Evolutionary conservation across 2,797 vertebrate species (phyloP).

Genomic region (Characodon lateralis): DNA sequence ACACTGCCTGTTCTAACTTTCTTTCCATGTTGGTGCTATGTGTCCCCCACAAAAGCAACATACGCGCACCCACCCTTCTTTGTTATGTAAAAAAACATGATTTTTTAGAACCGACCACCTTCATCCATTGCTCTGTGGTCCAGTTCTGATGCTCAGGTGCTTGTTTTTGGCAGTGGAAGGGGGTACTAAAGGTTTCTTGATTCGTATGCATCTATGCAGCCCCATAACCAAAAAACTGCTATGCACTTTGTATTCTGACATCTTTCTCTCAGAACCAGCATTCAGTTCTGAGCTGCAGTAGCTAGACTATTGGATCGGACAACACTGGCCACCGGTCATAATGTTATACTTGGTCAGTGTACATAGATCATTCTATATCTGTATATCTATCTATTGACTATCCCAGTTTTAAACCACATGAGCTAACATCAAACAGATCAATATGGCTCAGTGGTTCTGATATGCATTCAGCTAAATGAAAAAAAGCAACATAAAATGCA

Average conservation of each 20-base stretch:
- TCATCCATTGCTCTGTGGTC: neutral
- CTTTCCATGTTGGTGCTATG: neutral
- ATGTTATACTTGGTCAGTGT: no score
- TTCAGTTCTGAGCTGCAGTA: neutral
- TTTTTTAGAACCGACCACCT: neutral
- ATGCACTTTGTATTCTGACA: neutral
- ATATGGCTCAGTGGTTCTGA: neutral
- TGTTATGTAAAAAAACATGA: neutral
- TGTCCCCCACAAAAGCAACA: neutral
- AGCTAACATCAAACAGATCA: neutral
- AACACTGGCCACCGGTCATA: neutral
- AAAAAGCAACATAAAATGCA: slow-evolving; percentile 8
- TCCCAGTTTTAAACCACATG: neutral
- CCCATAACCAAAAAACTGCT: neutral
- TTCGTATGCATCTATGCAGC: neutral
- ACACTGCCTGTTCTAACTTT: neutral
- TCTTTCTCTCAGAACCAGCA: neutral
- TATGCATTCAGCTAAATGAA: neutral
- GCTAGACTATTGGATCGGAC: neutral
- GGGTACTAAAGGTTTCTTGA: neutral
- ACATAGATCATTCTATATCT: no score
- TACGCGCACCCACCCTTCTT: neutral
- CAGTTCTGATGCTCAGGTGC: no score
- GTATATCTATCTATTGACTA: no score
- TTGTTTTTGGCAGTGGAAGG: neutral